These are phyloP conservation scores for Balaenoptera acutorostrata DNA, from an alignment of 2,113 vertebrate genomes.

Conservation along the genomic window DNA sequence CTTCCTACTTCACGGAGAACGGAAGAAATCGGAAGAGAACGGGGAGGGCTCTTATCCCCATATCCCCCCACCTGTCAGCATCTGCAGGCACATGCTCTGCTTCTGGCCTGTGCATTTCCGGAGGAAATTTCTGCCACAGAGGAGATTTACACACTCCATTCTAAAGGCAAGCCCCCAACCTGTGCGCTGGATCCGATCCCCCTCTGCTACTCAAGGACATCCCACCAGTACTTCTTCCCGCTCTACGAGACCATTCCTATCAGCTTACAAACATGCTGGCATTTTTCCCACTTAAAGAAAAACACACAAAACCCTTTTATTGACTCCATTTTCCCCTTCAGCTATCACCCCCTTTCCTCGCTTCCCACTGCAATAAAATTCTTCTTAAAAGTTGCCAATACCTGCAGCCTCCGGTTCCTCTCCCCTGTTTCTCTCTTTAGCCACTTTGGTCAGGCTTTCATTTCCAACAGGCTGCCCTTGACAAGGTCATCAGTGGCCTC, in stretches of 20 bases:
- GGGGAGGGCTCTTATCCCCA: fast-evolving
- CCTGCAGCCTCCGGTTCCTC: not conserved
- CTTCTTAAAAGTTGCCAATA: not conserved
- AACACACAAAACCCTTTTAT: not conserved
- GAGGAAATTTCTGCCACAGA: not conserved
- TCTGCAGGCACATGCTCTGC: not conserved
- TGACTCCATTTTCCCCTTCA: not conserved
- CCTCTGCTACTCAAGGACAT: not conserved
- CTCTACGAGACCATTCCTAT: not conserved
- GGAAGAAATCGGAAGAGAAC: not conserved
- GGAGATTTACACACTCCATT: not conserved
- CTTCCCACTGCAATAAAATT: not conserved
- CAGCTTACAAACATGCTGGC: not conserved
- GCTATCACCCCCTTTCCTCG: not conserved
- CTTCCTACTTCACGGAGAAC: not conserved
- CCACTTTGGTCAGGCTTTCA: not conserved
- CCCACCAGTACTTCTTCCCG: not conserved
- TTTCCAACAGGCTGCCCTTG: not conserved
- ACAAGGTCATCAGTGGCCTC: not conserved
- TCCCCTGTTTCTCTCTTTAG: not conserved
- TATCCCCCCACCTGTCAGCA: not conserved
- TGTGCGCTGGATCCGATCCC: not conserved
- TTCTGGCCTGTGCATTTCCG: not conserved
- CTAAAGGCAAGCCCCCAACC: not conserved
- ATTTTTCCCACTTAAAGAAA: not conserved